A percentile compares a stretch with the other conserved stretches of the same genome.
phyloP scores from a whole-genome alignment of 2,797 vertebrate genomes.

The Smutsia temminckii region DNA sequence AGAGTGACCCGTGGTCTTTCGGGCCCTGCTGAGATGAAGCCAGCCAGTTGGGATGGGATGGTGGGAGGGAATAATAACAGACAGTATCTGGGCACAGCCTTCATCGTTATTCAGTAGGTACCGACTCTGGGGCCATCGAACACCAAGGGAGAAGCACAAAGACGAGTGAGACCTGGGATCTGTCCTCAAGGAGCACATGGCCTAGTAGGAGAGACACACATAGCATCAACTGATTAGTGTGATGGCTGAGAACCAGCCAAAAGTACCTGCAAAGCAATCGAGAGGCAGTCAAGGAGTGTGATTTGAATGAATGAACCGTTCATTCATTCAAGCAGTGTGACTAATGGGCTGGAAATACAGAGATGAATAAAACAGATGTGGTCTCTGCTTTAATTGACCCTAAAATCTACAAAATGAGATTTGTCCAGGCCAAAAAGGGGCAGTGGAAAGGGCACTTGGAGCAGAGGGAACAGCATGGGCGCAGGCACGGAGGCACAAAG shows the following conservation, averaged over 20 bases:
- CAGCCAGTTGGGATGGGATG: neutral
- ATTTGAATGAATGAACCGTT: neutral
- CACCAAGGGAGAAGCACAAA: neutral
- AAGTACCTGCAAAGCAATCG: neutral
- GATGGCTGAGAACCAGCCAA: neutral
- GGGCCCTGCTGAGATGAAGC: neutral
- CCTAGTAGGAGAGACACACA: neutral
- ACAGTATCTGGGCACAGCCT: neutral
- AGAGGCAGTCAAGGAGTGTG: neutral
- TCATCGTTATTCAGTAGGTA: neutral
- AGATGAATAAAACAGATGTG: neutral
- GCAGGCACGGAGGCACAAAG: neutral
- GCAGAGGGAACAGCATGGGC: neutral
- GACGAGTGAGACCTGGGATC: neutral
- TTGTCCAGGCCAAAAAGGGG: too few species aligned
- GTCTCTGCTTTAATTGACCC: neutral
- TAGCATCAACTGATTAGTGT: rapidly evolving
- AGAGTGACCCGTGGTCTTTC: neutral
- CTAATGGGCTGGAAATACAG: neutral
- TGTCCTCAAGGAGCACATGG: neutral
- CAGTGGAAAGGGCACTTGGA: neutral
- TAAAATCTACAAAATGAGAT: neutral
- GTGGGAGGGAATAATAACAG: rapidly evolving
- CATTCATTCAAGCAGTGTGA: rapidly evolving
- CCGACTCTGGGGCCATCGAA: rapidly evolving